These are phyloP conservation scores for Rhadinocentrus ornatus DNA, from an alignment of 2,797 vertebrate genomes.

Conservation along the genomic window DNA sequence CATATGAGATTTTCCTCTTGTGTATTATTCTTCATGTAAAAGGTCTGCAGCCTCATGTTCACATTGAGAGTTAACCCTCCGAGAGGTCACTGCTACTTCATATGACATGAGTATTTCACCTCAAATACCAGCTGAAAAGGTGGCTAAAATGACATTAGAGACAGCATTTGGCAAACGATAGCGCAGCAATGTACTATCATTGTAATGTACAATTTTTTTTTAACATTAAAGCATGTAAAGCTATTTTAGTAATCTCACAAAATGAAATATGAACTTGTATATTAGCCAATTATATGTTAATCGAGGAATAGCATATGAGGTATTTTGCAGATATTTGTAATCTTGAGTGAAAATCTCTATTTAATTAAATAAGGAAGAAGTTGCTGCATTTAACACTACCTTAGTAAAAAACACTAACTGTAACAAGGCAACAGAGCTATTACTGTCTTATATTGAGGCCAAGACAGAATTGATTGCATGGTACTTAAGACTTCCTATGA, in stretches of 20 bases:
- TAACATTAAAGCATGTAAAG: background rate
- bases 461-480: conserved; percentile 8
- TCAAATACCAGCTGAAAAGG: background rate
- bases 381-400: conserved; percentile 1
- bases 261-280: background rate
- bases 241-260: background rate
- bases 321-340: background rate
- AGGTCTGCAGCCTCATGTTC: background rate
- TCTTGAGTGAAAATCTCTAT: background rate
- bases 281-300: background rate
- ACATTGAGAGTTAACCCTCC: background rate
- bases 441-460: conserved; percentile 18
- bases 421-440: background rate
- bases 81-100: background rate
- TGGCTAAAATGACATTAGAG: background rate
- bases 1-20: background rate
- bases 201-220: background rate
- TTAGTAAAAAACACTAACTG: background rate
- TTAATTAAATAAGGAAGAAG: background rate
- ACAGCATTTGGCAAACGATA: background rate
- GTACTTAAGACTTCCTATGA: background rate
- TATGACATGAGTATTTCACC: background rate
- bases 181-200: background rate
- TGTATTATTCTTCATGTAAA: background rate
- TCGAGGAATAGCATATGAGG: background rate